Percentiles rank a stretch among this genome's conserved stretches.
phyloP scores from a whole-genome alignment of 2,888 invertebrate genomes.

The Theodoxus fluviatilis region DNA sequence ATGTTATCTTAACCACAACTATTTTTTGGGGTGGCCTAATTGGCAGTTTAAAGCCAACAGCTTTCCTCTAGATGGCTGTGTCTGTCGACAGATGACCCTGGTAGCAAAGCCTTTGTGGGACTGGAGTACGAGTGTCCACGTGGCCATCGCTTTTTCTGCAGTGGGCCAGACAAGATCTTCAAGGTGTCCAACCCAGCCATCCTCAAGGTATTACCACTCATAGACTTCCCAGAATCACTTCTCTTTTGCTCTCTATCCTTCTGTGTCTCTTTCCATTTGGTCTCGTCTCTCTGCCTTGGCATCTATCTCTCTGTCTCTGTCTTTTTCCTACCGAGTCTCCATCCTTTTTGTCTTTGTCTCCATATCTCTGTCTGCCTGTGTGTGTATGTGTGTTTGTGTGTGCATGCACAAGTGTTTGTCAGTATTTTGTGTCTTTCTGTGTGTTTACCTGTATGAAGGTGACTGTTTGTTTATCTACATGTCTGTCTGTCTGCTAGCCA shows the following conservation, averaged over 20 bases:
- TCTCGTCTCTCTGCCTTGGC: not conserved
- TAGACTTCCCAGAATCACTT: not conserved
- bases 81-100: not conserved
- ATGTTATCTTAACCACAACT: no score
- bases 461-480: no score
- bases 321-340: no score
- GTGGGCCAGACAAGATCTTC: constrained; percentile 82
- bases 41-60: not conserved
- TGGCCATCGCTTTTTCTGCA: constrained; percentile 96
- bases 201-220: constrained; percentile 69
- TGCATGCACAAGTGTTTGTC: no score
- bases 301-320: not conserved
- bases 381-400: no score
- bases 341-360: no score
- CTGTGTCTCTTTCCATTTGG: no score
- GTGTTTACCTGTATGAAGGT: no score
- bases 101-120: constrained; percentile 72
- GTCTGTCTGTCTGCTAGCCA: no score
- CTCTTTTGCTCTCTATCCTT: no score
- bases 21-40: not conserved
- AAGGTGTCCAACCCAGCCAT: constrained; percentile 77
- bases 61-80: not conserved
- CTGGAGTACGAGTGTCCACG: constrained; percentile 95
- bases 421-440: no score
- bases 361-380: no score